A percentile compares a stretch with the other conserved stretches of the same genome.
phyloP scores from a whole-genome alignment of 2,888 invertebrate genomes.

The Sceliomorpha sp. region DNA sequence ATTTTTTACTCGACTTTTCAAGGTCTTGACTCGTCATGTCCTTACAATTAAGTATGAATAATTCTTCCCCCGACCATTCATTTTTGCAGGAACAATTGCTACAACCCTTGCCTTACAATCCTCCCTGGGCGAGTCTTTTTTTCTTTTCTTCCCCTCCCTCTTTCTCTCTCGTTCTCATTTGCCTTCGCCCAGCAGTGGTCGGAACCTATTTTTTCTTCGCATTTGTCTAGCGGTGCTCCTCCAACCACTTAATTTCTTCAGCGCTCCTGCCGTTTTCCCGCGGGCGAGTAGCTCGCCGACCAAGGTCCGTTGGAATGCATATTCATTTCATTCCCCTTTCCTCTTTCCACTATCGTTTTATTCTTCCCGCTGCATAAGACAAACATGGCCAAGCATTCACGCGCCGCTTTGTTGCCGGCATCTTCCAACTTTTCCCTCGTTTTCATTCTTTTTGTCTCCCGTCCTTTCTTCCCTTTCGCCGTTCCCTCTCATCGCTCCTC shows the following conservation, averaged over 20 bases:
- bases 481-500: constrained; percentile 9
- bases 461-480: constrained; percentile 33
- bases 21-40: too few relatives aligned
- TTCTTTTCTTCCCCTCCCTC: too few relatives aligned
- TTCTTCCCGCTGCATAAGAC: constrained; percentile 60
- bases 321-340: constrained; percentile 66
- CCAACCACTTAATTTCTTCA: constrained; percentile 42
- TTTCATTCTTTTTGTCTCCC: too few relatives aligned
- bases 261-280: constrained; percentile 51
- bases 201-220: constrained; percentile 43
- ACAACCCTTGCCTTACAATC: constrained; percentile 37
- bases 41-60: constrained; percentile 49
- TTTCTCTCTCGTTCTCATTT: too few relatives aligned
- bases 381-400: constrained; percentile 66
- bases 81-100: constrained; percentile 37
- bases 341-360: constrained; percentile 47
- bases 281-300: constrained; percentile 32
- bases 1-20: too few relatives aligned
- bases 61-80: constrained; percentile 29
- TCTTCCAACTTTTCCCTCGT: constrained; percentile 42
- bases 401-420: constrained; percentile 60
- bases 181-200: constrained; percentile 25
- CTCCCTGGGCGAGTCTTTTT: constrained; percentile 31
- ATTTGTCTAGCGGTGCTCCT: constrained; percentile 18
- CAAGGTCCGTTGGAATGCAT: constrained; percentile 61